Conservation (phyloP, 2,888 invertebrate species). For the Megamerina dolium region DNA sequence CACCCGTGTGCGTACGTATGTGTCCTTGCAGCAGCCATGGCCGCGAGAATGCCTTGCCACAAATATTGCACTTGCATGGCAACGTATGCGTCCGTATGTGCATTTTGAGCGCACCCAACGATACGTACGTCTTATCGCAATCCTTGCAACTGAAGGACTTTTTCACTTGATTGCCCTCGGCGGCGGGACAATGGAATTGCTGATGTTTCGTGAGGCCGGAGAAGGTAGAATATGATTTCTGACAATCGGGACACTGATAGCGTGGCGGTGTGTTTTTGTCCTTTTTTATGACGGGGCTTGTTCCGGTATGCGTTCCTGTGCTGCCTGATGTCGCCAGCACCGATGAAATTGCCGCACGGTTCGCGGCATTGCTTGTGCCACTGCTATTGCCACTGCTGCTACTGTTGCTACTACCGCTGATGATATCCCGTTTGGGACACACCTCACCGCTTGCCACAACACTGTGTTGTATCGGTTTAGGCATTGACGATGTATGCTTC, state of each 20-base stretch:
- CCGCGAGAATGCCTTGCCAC: slow-evolving; percentile 94
- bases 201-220: slow-evolving; percentile 95
- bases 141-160: slow-evolving; percentile 94
- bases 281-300: slow-evolving; percentile 44
- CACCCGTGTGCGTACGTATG: slow-evolving; percentile 95
- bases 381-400: background rate
- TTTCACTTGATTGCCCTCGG: slow-evolving; percentile 75
- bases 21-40: slow-evolving; percentile 98
- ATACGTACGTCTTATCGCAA: slow-evolving; percentile 94
- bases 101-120: slow-evolving; percentile 95
- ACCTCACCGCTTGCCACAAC: background rate
- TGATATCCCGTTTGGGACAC: background rate
- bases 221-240: slow-evolving; percentile 92
- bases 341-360: no score
- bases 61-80: slow-evolving; percentile 93
- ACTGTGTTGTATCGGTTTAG: slow-evolving; percentile 9
- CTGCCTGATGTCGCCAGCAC: no score
- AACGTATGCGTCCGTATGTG: slow-evolving; percentile 97
- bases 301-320: slow-evolving; percentile 22
- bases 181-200: slow-evolving; percentile 90
- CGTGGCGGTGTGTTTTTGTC: slow-evolving; percentile 54
- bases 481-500: slow-evolving; percentile 35
- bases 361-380: no score
- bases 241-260: slow-evolving; percentile 89
- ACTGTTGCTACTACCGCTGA: background rate